Percentiles rank a stretch among this genome's conserved stretches.
phyloP scores from a whole-genome alignment of 2,888 invertebrate species.

The Ochropleura plecta region DNA sequence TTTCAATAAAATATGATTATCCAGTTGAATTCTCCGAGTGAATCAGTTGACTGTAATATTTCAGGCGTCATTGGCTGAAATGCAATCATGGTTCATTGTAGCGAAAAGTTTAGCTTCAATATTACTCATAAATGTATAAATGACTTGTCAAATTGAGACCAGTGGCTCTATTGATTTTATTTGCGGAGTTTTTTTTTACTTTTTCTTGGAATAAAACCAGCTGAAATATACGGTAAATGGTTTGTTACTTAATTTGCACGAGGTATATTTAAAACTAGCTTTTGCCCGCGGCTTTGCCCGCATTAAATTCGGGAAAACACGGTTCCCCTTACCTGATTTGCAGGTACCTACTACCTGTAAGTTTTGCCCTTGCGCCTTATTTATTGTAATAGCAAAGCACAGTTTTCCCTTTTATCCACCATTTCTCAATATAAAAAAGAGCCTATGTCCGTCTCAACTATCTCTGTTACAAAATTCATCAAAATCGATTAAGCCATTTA shows the following conservation, averaged over 20 bases:
- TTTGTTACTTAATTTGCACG: not conserved
- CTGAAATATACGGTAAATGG: not conserved
- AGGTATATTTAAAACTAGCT: too few species aligned
- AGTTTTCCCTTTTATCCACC: too few species aligned
- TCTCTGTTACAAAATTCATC: too few species aligned
- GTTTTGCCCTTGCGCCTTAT: too few species aligned
- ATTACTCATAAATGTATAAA: constrained; percentile 29
- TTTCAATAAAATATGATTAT: constrained; percentile 34
- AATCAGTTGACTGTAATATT: constrained; percentile 41
- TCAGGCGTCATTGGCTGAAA: constrained; percentile 33
- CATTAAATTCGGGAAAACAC: too few species aligned
- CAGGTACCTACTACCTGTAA: too few species aligned
- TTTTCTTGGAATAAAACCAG: too few species aligned
- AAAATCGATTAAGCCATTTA: too few species aligned
- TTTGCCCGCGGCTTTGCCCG: not conserved
- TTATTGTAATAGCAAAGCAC: too few species aligned
- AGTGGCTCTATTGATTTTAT: constrained; percentile 10
- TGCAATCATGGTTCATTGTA: constrained; percentile 52
- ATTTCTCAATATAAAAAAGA: too few species aligned
- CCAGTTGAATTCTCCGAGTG: constrained; percentile 41
- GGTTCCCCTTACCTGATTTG: too few species aligned
- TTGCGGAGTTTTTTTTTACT: not conserved
- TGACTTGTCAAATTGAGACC: constrained; percentile 16
- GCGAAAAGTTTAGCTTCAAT: constrained; percentile 25
- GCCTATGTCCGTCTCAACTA: too few species aligned